A percentile compares a stretch with the other conserved stretches of the same genome.
These are phyloP conservation scores for Diadema setosum DNA, from an alignment of 35 echinoderm and acorn worm genomes.

Conservation along the genomic window DNA sequence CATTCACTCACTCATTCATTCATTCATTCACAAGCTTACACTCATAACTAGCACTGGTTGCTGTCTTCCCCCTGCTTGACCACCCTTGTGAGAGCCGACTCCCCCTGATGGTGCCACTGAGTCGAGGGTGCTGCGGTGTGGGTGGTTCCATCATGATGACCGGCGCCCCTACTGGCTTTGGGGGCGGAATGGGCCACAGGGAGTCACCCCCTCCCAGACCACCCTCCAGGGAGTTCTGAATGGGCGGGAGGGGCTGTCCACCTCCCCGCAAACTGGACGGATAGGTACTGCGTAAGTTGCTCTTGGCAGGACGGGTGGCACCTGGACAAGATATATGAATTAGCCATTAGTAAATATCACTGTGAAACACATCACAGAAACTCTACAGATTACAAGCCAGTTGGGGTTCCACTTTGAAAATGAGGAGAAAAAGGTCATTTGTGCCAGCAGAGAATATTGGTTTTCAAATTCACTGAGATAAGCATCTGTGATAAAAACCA, in stretches of 20 bases:
- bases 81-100: neutral
- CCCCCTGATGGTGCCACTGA: neutral
- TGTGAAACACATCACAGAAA: too few relatives aligned
- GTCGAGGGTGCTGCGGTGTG: slow-evolving; percentile 43
- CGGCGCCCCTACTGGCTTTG: slow-evolving; percentile 12
- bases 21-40: too few relatives aligned
- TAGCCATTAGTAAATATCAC: too few relatives aligned
- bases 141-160: slow-evolving; percentile 69
- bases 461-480: too few relatives aligned
- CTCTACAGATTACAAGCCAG: too few relatives aligned
- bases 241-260: slow-evolving; percentile 51
- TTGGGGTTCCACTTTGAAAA: too few relatives aligned
- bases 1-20: too few relatives aligned
- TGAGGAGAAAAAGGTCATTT: too few relatives aligned
- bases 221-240: neutral
- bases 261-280: neutral
- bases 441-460: too few relatives aligned
- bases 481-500: too few relatives aligned
- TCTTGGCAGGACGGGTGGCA: neutral
- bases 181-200: neutral
- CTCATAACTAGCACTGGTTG: neutral
- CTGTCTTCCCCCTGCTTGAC: neutral
- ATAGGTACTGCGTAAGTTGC: neutral
- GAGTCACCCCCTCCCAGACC: neutral
- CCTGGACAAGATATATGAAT: too few relatives aligned